phyloP scores from a whole-genome alignment of 2,888 invertebrate genomes.

The Erebia epiphron region DNA sequence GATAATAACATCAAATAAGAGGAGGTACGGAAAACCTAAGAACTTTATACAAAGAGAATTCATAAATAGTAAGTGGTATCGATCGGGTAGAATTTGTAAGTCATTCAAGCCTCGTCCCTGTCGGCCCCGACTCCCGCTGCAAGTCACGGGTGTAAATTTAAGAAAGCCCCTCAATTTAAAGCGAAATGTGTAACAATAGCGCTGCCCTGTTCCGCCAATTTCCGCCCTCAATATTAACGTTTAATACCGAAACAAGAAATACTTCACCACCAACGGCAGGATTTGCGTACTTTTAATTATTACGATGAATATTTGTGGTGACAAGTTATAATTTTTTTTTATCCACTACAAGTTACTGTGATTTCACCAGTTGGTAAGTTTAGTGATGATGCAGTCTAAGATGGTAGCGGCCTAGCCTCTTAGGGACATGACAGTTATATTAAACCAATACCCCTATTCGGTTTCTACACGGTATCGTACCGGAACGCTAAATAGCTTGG shows the following conservation, averaged over 20 bases:
- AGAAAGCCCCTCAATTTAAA: constrained; percentile 82
- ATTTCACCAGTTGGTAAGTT: no score
- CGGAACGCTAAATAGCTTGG: no score
- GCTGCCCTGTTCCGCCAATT: constrained; percentile 75
- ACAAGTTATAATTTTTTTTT: not conserved
- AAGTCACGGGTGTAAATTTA: constrained; percentile 81
- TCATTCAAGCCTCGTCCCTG: constrained; percentile 48
- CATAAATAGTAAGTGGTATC: constrained; percentile 51
- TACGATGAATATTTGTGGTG: not conserved
- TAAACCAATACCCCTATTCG: no score
- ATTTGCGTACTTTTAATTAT: constrained; percentile 15
- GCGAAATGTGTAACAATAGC: constrained; percentile 79
- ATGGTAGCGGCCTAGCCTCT: no score
- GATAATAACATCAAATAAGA: constrained; percentile 29
- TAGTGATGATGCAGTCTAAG: no score
- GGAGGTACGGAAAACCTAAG: constrained; percentile 24
- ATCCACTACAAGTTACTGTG: no score
- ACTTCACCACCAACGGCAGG: constrained; percentile 59
- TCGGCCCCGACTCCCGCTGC: constrained; percentile 60
- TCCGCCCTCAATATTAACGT: constrained; percentile 71
- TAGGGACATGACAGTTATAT: no score
- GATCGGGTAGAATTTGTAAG: constrained; percentile 52
- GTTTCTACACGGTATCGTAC: no score
- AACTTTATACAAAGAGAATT: constrained; percentile 38
- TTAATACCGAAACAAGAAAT: constrained; percentile 71